Percentiles rank a stretch among this genome's conserved stretches.
Conservation (phyloP, 2,888 invertebrate species). For the Hipparchia sbordonii region DNA sequence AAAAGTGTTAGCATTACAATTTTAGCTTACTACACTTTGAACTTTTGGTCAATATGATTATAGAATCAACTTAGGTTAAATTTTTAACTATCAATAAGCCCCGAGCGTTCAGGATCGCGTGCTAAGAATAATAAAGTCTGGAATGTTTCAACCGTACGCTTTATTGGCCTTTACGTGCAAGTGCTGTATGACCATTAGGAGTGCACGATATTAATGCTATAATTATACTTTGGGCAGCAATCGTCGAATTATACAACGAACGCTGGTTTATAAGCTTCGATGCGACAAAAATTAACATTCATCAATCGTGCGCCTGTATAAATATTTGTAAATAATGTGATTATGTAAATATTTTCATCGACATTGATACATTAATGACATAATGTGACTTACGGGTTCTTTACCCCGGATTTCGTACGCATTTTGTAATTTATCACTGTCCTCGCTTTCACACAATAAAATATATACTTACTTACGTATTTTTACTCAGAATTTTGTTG, state of each 20-base stretch:
- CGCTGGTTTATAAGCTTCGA: conserved; percentile 7
- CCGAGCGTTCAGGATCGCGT: conserved; percentile 50
- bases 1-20: too few species aligned
- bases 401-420: conserved; percentile 8
- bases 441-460: conserved; percentile 10
- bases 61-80: conserved; percentile 15
- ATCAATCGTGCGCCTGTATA: conserved; percentile 14
- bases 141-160: conserved; percentile 39
- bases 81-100: conserved; percentile 35
- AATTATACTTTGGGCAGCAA: conserved; percentile 23
- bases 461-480: background rate
- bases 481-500: background rate
- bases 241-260: conserved; percentile 18
- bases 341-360: conserved; percentile 9
- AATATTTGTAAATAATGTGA: conserved; percentile 7
- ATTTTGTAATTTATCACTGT: conserved; percentile 12
- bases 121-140: conserved; percentile 45
- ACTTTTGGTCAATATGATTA: background rate
- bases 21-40: background rate
- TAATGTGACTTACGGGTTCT: conserved; percentile 14
- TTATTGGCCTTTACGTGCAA: conserved; percentile 41
- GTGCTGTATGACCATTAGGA: conserved; percentile 20
- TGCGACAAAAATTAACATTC: conserved; percentile 20
- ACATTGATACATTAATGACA: conserved; percentile 8
- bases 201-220: conserved; percentile 15